Base-by-base conservation (phyloP, 2,888 invertebrate genomes). In the Eledone cirrhosa region DNA sequence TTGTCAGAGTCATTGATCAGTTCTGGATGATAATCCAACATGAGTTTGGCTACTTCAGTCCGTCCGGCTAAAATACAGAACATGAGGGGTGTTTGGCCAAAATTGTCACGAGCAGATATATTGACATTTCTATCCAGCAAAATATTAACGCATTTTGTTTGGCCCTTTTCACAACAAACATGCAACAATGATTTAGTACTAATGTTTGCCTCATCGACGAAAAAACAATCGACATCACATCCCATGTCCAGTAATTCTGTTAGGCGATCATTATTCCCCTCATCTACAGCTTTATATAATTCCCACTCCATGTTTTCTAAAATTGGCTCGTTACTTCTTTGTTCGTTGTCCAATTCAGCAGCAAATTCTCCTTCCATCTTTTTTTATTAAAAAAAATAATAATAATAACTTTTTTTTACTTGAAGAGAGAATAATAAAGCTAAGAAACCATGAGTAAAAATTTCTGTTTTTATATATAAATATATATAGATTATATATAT, bases 81-180 rank as follows among this genome's bases (percentile, higher is more conserved):
- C 85, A 87, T 86, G 29, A 89, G 82, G 0, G 89, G 89, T 2
- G 88, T 86, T 81, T 87, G 88, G 16, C 87, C 85, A 88, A 88
- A 89, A 16, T 85, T 84, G 80, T 88, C 89, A 41, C 85, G 83
- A 5, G 84, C 82, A 41, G 84, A 83, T 8, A 86, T 80, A 59
- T 82, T 80, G n/a, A 87, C 87, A 13, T 87, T 87, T 41, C 81
- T 81, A 2, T 87, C 83, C n/a, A 87, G 78, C 53, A 89, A 72
- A 0, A 48, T 75, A 76, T 84, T 84, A 22, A 83, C 87, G 79
- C 87, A 88, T 19, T 86, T 86, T 11, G 82, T 78, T 19, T 84
- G 80, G 3, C 88, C 89, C 80, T 87, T 89, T 75, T 86, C 88
- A 83, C 88, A 87, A 78, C 86, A 86, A 29, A 89, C 83, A 65